Evolutionary conservation across 2,797 vertebrate genomes (phyloP).

Genomic region (Helarctos malayanus): DNA sequence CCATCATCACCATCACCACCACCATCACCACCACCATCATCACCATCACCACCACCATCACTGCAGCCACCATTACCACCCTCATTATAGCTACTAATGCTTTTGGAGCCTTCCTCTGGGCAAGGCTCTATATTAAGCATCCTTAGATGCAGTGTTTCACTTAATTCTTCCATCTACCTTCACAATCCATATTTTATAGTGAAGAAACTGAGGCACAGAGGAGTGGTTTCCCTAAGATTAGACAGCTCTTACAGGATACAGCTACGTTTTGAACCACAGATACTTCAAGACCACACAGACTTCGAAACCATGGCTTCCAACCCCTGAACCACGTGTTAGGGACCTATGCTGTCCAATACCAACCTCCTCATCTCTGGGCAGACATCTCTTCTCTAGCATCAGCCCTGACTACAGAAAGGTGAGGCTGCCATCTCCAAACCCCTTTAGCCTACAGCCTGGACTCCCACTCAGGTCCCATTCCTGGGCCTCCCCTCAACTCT

Average conservation of each 20-base stretch:
- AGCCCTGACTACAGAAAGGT: fast-evolving
- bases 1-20: fast-evolving
- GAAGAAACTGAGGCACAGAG: not conserved
- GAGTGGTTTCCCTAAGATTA: not conserved
- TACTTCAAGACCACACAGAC: not conserved
- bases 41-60: fast-evolving
- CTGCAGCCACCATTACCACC: not conserved
- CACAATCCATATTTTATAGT: not conserved
- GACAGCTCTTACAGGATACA: not conserved
- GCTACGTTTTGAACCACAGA: not conserved
- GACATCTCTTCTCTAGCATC: not conserved
- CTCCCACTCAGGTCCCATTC: not conserved
- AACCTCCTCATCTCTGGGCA: not conserved
- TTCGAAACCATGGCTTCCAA: not conserved
- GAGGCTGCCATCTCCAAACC: fast-evolving
- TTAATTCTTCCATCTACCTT: not conserved
- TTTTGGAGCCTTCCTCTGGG: not conserved
- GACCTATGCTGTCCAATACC: not conserved
- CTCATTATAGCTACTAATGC: no score
- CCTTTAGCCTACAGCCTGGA: not conserved
- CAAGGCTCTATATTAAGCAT: not conserved
- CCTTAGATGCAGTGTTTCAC: not conserved
- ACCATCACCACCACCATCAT: fast-evolving
- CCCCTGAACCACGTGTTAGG: not conserved
- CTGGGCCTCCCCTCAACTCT: not conserved